Base-by-base conservation (phyloP, 2,797 vertebrate species). In the Oryzias dopingdopingensis region DNA sequence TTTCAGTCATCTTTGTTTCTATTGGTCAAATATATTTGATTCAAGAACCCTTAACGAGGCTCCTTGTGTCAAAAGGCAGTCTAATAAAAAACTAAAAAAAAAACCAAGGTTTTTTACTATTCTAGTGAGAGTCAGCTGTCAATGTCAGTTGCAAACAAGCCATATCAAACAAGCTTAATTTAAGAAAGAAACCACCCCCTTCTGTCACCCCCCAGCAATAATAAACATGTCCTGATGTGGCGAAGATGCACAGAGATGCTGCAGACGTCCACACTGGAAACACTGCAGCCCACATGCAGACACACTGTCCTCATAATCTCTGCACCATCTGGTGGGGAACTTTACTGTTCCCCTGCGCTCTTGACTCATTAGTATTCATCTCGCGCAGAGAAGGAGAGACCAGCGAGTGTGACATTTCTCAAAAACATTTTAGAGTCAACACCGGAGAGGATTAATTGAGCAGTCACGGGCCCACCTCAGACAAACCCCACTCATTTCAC, bases 291-390 rank as follows among this genome's bases (percentile, higher is more conserved):
- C 78, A 71, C 79, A 81, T 74, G 70, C 68, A 59, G 68, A 64
- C 73, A 72, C 74, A 81, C 82, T 82, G 81, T 81, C 83, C 71
- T 80, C 77, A 53, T 84, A 83, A 86, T 86, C 75, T 80, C 75
- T 20, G 16, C 46, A 75, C 80, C 85, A 86, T 84, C 82, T 80
- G 80, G 70, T 56, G 48, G 74, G 70, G 70, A 83, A 81, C 72
- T 74, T 80, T 52, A 52, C 65, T 42, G 72, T 79, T 75, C 77
- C 77, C 40, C 53, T 46, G 62, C 68, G 67, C 57, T 72, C 66
- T 69, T 59, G 72, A 46, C 26, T 60, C 72, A 81, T 85, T 74
- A 77, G 76, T 70, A 77, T 76, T 79, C 78, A 62, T 61, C 74
- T 83, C 76, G 68, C 65, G 48, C 64, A 1, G 26, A 53, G 62